phyloP scores from a whole-genome alignment of 1,140 invertebrate species.

The Atta cephalotes region DNA sequence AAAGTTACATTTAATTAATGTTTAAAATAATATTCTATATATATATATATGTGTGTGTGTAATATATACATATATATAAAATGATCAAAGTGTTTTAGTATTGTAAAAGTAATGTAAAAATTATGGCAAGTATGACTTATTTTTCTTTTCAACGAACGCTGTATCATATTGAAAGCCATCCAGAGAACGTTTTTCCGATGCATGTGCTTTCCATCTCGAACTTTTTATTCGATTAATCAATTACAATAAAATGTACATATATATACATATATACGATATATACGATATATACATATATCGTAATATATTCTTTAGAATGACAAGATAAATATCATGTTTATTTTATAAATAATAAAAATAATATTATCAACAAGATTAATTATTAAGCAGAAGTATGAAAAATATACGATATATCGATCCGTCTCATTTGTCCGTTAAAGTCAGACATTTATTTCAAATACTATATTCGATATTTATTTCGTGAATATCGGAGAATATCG shows the following conservation, averaged over 20 bases:
- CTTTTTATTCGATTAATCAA: constrained; percentile 14
- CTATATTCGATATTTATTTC: constrained; percentile 41
- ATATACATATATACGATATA: too few relatives aligned
- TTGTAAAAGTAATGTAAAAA: background rate
- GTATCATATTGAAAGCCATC: background rate
- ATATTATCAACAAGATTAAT: constrained; percentile 3
- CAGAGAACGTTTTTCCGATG: constrained; percentile 25
- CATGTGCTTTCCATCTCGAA: background rate
- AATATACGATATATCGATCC: background rate
- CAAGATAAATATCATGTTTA: background rate
- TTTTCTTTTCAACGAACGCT: background rate
- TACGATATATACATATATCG: too few relatives aligned
- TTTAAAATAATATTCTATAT: too few relatives aligned
- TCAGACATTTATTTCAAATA: constrained; percentile 19
- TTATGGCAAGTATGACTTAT: background rate
- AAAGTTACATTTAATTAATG: too few relatives aligned
- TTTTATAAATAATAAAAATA: background rate
- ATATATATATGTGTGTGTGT: too few relatives aligned
- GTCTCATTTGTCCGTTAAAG: constrained; percentile 24
- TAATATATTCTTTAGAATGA: background rate
- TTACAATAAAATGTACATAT: background rate
- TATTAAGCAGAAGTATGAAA: background rate
- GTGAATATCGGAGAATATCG: constrained; percentile 27
- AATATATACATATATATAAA: too few relatives aligned
- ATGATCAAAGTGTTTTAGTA: background rate